These are phyloP conservation scores for Gari tellinella DNA, from an alignment of 2,888 invertebrate species.

Conservation along the genomic window DNA sequence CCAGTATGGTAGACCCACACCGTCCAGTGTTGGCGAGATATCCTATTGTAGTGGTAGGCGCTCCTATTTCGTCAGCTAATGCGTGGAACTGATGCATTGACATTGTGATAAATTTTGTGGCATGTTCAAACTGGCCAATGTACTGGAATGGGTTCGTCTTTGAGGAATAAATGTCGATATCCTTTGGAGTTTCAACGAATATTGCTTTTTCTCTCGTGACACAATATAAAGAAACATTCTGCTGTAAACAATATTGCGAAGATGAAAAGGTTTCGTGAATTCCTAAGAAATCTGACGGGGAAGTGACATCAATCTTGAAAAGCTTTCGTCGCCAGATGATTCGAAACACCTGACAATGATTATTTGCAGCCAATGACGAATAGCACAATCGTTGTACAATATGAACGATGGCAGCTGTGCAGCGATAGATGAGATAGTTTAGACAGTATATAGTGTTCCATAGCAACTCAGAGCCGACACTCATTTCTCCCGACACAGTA, in stretches of 20 bases:
- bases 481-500: background rate
- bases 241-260: constrained; percentile 54
- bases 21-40: constrained; percentile 67
- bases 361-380: background rate
- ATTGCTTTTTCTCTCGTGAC: constrained; percentile 49
- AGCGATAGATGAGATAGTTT: background rate
- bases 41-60: constrained; percentile 48
- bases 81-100: constrained; percentile 51
- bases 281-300: constrained; percentile 38
- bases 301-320: constrained; percentile 24
- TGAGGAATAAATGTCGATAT: constrained; percentile 56
- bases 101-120: constrained; percentile 48
- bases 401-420: background rate
- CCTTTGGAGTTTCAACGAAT: constrained; percentile 54
- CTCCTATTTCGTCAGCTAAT: constrained; percentile 54
- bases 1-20: constrained; percentile 67
- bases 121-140: constrained; percentile 61
- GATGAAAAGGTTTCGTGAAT: constrained; percentile 36
- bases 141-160: constrained; percentile 58
- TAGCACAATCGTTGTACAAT: background rate
- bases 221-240: constrained; percentile 60
- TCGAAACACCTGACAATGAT: constrained; percentile 19
- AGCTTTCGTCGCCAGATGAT: constrained; percentile 36
- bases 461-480: background rate
- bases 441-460: background rate